A percentile compares a stretch with the other conserved stretches of the same genome.
Evolutionary conservation across 23 tunicate genomes (phyloP).

Genomic region (Ascidia mentula): DNA sequence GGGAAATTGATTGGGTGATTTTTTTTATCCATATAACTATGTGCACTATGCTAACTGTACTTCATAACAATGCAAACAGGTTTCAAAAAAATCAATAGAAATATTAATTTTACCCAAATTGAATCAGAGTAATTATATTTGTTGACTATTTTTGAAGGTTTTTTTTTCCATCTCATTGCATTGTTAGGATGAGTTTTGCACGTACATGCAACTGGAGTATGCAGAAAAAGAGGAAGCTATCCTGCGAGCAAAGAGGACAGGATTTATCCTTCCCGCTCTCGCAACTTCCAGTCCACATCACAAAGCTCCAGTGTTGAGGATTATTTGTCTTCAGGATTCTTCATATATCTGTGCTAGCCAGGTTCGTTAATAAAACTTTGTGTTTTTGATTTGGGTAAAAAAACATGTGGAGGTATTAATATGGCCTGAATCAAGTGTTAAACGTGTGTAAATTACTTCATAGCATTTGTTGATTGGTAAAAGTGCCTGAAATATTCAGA

Average conservation of each 20-base stretch:
- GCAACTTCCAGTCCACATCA: slow-evolving; percentile 63
- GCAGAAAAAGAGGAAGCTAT: slow-evolving; percentile 93
- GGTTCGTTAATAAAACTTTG: too few species aligned
- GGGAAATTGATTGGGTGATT: slow-evolving; percentile 94
- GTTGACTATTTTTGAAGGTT: neutral
- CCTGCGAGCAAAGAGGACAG: slow-evolving; percentile 46
- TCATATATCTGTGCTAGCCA: slow-evolving; percentile 68
- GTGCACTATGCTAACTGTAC: too few species aligned
- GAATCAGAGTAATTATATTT: neutral
- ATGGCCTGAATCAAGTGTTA: too few species aligned
- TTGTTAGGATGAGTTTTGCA: slow-evolving; percentile 89
- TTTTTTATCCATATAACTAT: too few species aligned
- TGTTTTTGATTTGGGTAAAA: too few species aligned
- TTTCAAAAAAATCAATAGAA: too few species aligned
- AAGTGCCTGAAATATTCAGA: too few species aligned
- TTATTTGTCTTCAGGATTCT: slow-evolving; percentile 43
- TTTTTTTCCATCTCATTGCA: neutral
- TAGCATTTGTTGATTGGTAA: too few species aligned
- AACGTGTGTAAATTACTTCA: too few species aligned
- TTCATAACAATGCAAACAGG: too few species aligned
- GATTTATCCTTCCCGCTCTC: slow-evolving; percentile 67
- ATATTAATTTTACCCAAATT: neutral
- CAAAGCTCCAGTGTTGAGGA: slow-evolving; percentile 71
- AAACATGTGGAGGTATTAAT: too few species aligned
- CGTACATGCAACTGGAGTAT: slow-evolving; percentile 98